Percentiles rank a stretch among this genome's conserved stretches.
These are phyloP conservation scores for Nudaria mundana DNA, from an alignment of 2,888 invertebrate species.

Conservation along the genomic window DNA sequence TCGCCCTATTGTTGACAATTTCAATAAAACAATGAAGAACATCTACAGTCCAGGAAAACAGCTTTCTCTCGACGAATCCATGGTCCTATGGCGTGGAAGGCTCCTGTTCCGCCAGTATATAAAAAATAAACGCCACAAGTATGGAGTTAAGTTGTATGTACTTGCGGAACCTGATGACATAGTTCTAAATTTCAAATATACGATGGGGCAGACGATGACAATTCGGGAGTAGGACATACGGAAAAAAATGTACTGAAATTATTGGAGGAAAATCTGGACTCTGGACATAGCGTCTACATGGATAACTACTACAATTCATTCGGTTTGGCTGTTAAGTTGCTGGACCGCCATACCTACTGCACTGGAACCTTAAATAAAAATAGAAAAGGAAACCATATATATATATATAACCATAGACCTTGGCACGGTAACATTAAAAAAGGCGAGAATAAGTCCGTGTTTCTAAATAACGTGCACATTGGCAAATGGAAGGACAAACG, in stretches of 20 bases:
- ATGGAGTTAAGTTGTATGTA: constrained; percentile 45
- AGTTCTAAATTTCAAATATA: constrained; percentile 29
- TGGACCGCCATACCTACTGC: constrained; percentile 43
- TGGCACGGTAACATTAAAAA: constrained; percentile 18
- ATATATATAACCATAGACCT: too few species aligned
- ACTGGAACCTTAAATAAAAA: constrained; percentile 47
- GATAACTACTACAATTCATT: constrained; percentile 41
- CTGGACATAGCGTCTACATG: constrained; percentile 40
- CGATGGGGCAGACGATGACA: constrained; percentile 25
- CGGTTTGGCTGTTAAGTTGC: constrained; percentile 34
- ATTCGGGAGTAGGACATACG: constrained; percentile 26
- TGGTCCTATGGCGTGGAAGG: constrained; percentile 45
- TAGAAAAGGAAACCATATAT: constrained; percentile 30
- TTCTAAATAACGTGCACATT: constrained; percentile 27
- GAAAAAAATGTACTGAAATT: constrained; percentile 37
- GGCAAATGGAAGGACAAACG: constrained; percentile 29
- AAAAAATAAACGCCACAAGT: constrained; percentile 43
- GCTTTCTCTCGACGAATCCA: constrained; percentile 39
- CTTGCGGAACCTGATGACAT: constrained; percentile 24
- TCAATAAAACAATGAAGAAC: too few species aligned
- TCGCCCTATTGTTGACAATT: too few species aligned
- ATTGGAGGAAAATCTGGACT: constrained; percentile 34
- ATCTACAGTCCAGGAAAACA: constrained; percentile 41
- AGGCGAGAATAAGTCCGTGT: constrained; percentile 29
- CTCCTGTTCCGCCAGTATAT: constrained; percentile 41